Evolutionary conservation across 2,888 invertebrate genomes (phyloP), one percentile per base, ranked within the genome.

Genomic region (Liodrosophila aerea): DNA sequence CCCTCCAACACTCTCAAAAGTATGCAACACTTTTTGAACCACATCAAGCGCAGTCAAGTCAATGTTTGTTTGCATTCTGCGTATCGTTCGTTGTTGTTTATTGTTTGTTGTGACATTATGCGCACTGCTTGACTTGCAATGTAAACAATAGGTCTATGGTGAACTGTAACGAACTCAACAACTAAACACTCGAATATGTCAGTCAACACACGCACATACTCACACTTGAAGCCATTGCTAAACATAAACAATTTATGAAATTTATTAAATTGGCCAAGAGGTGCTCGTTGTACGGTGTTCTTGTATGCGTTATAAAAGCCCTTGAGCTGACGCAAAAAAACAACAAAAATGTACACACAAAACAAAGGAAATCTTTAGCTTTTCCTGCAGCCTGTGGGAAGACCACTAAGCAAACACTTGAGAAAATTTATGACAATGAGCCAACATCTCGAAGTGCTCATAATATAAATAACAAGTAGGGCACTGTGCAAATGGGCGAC

Each of bases 241-340:
- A 62, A 51, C 66, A 76, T 76, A 84, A 86, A 82, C 82, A 77
- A 87, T 83, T 86, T 86, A 87, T 83, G 77, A 75, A 85, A 86
- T 87, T 81, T 83, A 85, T 77, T 76, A 87, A 86, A 86, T 83
- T 87, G 87, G 73, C 73, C 82, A 72, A 75, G 69, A 67, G 72
- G 69, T 60, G 58, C 59, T 60, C 66, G 63, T 70, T 74, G 67
- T 29, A 5, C 22, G 22, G 50, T 40, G 16, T 63, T 69, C 68
- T 16, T 47, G 41, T 31, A 40, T 58, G 41, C 49, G 47, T 56
- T 57, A 58, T 56, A 64, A 67, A 56, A 63, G 63, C 58, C 64
- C 75, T 64, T 54, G 54, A 71, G 78, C 60, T n/a, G n/a, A n/a
- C 43, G 58, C 47, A 29, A 52, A 27, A 40, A 64, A 66, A 54